Evolutionary conservation across 2,888 invertebrate genomes (phyloP), one percentile per base, ranked within the genome.

Genomic region (Portevinia maculata): DNA sequence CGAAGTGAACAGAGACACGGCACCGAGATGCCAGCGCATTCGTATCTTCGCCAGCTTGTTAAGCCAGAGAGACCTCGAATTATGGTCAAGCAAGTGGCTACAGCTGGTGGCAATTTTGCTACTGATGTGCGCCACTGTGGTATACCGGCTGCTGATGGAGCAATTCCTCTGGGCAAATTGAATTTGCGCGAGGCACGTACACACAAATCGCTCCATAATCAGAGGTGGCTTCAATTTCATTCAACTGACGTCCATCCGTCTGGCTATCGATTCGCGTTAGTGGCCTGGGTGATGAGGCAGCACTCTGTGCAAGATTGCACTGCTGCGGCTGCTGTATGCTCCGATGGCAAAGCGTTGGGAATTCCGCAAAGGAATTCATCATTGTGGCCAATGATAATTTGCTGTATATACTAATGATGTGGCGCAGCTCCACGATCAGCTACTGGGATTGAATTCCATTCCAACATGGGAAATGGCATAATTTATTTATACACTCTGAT

Each of bases 101-200:
- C 74, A 65, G 34, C 73, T 65, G 65, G 50, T 44, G 59, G 50
- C 52, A 65, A 41, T 67, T 73, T 65, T 57, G 69, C 74, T 73
- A 79, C 79, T 62, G 70, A 65, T 39, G 32, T 52, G 76, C 78
- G n/a, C n/a, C n/a, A n/a, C n/a, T 55, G 13, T 60, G 46, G 19
- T 48, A 53, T 81, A 81, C 71, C 73, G 78, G 34, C 32, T 48
- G 37, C 3, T 37, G 34, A 21, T 34, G 7, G 34, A 7, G 57
- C n/a, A 15, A 17, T 39, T 53, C 37, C 65, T 52, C 55, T 67
- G 84, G 84, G 59, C 86, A 87, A 87, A 87, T 87, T 87, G 86
- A 90, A 90, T 90, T 90, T 88, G 87, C 89, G 87, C 86, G 86
- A 85, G 86, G 88, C 89, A 89, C 89, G 89, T 89, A 89, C 89